Evolutionary conservation across 64 coral and sea anemone genomes (phyloP).

Genomic region (Actinia equina): DNA sequence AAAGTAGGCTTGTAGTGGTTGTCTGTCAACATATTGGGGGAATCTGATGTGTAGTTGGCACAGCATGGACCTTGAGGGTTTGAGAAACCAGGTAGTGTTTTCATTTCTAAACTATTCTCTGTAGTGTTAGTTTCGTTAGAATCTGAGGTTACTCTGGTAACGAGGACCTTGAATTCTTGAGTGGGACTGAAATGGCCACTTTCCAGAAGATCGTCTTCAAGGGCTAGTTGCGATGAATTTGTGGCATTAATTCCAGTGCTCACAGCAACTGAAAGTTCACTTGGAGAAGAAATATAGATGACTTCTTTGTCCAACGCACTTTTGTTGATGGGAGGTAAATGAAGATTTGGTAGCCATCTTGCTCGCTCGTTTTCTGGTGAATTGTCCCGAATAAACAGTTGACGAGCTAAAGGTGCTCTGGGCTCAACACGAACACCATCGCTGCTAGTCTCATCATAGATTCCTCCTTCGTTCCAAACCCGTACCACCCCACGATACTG

Average conservation of each 20-base stretch:
- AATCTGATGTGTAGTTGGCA: neutral
- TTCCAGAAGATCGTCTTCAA: slow-evolving; percentile 10
- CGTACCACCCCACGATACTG: slow-evolving; percentile 66
- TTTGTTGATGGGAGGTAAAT: slow-evolving; percentile 43
- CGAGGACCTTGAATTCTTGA: slow-evolving; percentile 42
- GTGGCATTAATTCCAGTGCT: slow-evolving; percentile 26
- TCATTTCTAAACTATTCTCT: slow-evolving; percentile 48
- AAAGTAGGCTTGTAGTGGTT: slow-evolving; percentile 39
- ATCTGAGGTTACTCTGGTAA: slow-evolving; percentile 41
- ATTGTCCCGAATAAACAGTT: slow-evolving; percentile 42
- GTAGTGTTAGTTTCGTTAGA: slow-evolving; percentile 61
- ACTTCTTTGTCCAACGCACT: slow-evolving; percentile 61
- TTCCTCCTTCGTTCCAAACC: slow-evolving; percentile 52
- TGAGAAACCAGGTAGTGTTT: slow-evolving; percentile 51
- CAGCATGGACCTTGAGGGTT: slow-evolving; percentile 55
- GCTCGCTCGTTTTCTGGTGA: slow-evolving; percentile 57
- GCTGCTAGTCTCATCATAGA: slow-evolving; percentile 53
- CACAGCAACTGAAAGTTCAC: slow-evolving; percentile 8
- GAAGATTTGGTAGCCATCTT: slow-evolving; percentile 68
- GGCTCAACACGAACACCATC: slow-evolving; percentile 61
- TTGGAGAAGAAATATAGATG: slow-evolving; percentile 63
- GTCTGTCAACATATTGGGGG: slow-evolving; percentile 13
- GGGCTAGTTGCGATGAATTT: neutral
- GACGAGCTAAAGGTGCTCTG: slow-evolving; percentile 34
- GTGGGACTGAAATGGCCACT: slow-evolving; percentile 37